Evolutionary conservation across 2,113 vertebrate species (phyloP).

Genomic region (Ameiurus melas): DNA sequence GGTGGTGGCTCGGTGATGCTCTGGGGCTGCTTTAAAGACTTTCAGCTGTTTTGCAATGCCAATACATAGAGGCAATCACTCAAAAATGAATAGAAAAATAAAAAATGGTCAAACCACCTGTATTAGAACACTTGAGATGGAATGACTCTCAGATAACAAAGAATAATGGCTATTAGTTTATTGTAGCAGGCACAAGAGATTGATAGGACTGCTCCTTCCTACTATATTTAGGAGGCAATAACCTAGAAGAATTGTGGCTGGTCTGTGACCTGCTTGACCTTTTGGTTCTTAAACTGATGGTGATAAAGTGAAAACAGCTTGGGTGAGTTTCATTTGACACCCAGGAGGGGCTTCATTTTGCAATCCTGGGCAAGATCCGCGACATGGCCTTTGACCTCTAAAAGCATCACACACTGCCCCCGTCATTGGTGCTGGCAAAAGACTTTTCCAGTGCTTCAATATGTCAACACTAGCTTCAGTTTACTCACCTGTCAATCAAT

Average conservation of each 20-base stretch:
- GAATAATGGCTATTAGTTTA: not conserved
- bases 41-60: not conserved
- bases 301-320: slow-evolving; percentile 28
- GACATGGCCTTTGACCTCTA: slow-evolving; percentile 33
- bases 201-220: not conserved
- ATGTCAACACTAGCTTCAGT: slow-evolving; percentile 55
- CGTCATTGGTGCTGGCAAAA: not conserved
- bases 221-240: not conserved
- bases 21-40: not conserved
- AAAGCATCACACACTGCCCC: not conserved
- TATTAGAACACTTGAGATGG: too few species aligned
- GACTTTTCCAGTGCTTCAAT: not conserved
- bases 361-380: slow-evolving; percentile 19
- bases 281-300: slow-evolving; percentile 1
- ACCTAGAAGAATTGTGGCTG: not conserved
- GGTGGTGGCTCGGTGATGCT: too few species aligned
- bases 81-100: too few species aligned
- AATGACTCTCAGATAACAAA: not conserved
- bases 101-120: too few species aligned
- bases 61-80: too few species aligned
- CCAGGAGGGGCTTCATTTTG: slow-evolving; percentile 4
- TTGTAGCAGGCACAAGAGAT: not conserved
- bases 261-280: not conserved
- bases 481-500: slow-evolving; percentile 7
- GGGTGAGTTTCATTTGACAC: slow-evolving; percentile 7